A percentile compares a stretch with the other conserved stretches of the same genome.
These are phyloP conservation scores for Drosophila trapezifrons DNA, from an alignment of 1,140 invertebrate genomes.

Conservation along the genomic window DNA sequence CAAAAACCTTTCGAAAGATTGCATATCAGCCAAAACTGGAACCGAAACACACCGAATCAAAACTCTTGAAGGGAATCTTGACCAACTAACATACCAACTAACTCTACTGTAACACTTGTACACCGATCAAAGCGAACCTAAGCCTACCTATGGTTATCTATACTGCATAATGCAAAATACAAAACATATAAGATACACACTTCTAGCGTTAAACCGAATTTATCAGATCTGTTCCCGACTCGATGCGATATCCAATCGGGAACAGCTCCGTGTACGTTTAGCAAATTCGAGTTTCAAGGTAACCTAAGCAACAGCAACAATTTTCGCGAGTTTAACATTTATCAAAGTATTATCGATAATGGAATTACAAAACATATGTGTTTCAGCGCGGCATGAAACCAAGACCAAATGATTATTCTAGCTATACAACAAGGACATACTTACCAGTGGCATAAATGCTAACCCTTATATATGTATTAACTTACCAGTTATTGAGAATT, in stretches of 20 bases:
- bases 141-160: constrained; percentile 44
- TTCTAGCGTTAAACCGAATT: constrained; percentile 79
- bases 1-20: constrained; percentile 24
- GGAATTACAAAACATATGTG: constrained; percentile 53
- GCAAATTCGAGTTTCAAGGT: constrained; percentile 76
- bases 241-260: constrained; percentile 22
- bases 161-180: constrained; percentile 13
- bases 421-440: constrained; percentile 31
- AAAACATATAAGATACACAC: constrained; percentile 41
- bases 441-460: constrained; percentile 29
- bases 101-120: constrained; percentile 69
- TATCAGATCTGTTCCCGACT: constrained; percentile 47
- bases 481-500: constrained; percentile 39
- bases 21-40: constrained; percentile 68
- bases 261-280: constrained; percentile 50
- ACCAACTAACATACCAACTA: constrained; percentile 44
- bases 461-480: constrained; percentile 26
- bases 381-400: constrained; percentile 57
- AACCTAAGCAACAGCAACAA: constrained; percentile 76
- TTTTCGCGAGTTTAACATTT: constrained; percentile 74
- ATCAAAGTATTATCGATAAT: constrained; percentile 67
- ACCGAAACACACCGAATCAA: constrained; percentile 46
- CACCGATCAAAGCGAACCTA: constrained; percentile 63
- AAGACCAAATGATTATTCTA: constrained; percentile 61
- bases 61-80: constrained; percentile 23